Evolutionary conservation across 1,140 invertebrate species (phyloP).

Genomic region (Metaphire vulgaris): DNA sequence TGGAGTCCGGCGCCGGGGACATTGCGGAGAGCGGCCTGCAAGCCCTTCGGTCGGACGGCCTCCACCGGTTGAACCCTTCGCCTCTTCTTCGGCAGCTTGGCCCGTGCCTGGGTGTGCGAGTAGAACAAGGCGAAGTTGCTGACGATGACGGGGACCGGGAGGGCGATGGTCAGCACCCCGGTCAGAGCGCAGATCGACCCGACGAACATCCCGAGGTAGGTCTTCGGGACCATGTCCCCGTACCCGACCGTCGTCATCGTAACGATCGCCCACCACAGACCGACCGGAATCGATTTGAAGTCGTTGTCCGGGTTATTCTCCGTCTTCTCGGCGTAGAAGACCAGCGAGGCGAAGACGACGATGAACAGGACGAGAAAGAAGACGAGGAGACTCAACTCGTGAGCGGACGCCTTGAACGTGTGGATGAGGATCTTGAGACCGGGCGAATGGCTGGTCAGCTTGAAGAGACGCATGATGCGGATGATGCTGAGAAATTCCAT

Average conservation of each 20-base stretch:
- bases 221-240: no score
- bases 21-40: background rate
- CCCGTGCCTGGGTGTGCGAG: constrained; percentile 83
- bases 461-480: constrained; percentile 96
- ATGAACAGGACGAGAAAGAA: constrained; percentile 64
- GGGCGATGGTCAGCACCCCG: constrained; percentile 80
- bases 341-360: constrained; percentile 98
- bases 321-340: constrained; percentile 92
- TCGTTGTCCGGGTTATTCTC: constrained; percentile 89
- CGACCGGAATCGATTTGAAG: constrained; percentile 90
- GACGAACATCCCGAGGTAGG: no score
- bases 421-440: no score
- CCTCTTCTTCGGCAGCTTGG: constrained; percentile 78
- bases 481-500: no score
- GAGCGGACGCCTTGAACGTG: no score
- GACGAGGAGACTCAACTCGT: no score
- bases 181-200: no score
- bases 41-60: constrained; percentile 11
- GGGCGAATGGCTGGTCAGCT: constrained; percentile 70
- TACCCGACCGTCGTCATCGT: no score
- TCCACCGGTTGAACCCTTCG: constrained; percentile 85
- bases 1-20: no score
- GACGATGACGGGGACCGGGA: no score
- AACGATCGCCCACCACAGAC: no score
- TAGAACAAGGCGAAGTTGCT: constrained; percentile 91